Percentiles rank a stretch among this genome's conserved stretches.
Conservation (phyloP, 2,888 invertebrate genomes). For the Chouioia cunea region DNA sequence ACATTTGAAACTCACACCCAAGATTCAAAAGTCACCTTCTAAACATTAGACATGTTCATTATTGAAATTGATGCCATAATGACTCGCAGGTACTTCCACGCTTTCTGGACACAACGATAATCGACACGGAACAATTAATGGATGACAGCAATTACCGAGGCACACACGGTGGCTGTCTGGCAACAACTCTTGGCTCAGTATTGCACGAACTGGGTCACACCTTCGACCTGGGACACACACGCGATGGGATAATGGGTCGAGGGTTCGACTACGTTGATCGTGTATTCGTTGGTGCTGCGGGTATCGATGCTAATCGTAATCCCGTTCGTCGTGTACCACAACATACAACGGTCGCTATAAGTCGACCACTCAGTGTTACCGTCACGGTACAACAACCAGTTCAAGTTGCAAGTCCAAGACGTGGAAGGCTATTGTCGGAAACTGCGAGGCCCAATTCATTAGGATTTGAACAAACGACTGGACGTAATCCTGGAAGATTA, state of each 20-base stretch:
- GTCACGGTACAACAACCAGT: conserved; percentile 74
- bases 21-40: too few relatives aligned
- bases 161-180: conserved; percentile 88
- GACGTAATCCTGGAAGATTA: conserved; percentile 55
- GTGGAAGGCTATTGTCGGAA: conserved; percentile 71
- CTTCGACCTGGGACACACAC: conserved; percentile 93
- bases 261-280: conserved; percentile 88
- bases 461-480: conserved; percentile 37
- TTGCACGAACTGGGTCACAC: conserved; percentile 95
- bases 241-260: conserved; percentile 92
- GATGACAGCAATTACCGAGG: conserved; percentile 94
- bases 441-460: conserved; percentile 69
- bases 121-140: conserved; percentile 82
- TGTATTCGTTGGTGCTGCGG: conserved; percentile 78
- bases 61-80: too few relatives aligned
- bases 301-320: conserved; percentile 74
- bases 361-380: conserved; percentile 74
- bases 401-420: conserved; percentile 61
- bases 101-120: conserved; percentile 74
- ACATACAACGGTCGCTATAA: conserved; percentile 74
- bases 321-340: conserved; percentile 73
- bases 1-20: too few relatives aligned
- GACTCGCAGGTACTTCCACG: conserved; percentile 71
- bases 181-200: conserved; percentile 90
- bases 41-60: too few relatives aligned